Conservation (phyloP, 2,797 vertebrate species). For the Balearica regulorum region DNA sequence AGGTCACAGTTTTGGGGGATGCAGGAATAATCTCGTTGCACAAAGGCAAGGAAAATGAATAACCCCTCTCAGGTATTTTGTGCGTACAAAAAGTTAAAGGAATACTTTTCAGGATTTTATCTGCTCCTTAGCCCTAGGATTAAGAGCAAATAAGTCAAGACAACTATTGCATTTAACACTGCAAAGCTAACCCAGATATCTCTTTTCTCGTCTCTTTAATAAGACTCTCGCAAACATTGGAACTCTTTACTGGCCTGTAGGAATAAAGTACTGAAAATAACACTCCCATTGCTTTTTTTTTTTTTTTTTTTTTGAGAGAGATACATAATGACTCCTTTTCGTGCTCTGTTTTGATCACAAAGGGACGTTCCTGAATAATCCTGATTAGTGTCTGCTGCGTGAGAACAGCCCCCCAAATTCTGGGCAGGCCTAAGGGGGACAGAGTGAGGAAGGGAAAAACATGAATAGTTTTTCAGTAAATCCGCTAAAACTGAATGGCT, state of each 20-base stretch:
- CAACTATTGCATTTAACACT: conserved; percentile 11
- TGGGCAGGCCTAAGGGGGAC: background rate
- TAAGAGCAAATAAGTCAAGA: conserved; percentile 3
- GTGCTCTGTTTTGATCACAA: background rate
- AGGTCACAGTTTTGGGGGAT: conserved; percentile 89
- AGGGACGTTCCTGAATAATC: background rate
- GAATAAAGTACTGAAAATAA: background rate
- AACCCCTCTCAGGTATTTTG: conserved; percentile 68
- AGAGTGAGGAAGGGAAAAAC: background rate
- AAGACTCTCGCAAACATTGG: background rate
- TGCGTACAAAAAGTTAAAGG: conserved; percentile 49
- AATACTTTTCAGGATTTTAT: conserved; percentile 56
- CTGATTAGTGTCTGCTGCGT: background rate
- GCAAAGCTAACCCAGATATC: background rate
- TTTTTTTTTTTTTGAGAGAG: background rate
- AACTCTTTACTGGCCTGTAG: background rate
- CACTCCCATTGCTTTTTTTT: background rate
- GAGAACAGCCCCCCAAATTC: background rate
- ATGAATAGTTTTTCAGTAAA: background rate
- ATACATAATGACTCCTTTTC: background rate
- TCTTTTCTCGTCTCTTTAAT: background rate
- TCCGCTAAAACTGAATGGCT: background rate
- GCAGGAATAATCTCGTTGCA: conserved; percentile 81
- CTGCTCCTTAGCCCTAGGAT: background rate
- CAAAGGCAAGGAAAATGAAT: conserved; percentile 79